Base-by-base conservation (phyloP, 2,888 invertebrate species). In the Aphrophora alni region DNA sequence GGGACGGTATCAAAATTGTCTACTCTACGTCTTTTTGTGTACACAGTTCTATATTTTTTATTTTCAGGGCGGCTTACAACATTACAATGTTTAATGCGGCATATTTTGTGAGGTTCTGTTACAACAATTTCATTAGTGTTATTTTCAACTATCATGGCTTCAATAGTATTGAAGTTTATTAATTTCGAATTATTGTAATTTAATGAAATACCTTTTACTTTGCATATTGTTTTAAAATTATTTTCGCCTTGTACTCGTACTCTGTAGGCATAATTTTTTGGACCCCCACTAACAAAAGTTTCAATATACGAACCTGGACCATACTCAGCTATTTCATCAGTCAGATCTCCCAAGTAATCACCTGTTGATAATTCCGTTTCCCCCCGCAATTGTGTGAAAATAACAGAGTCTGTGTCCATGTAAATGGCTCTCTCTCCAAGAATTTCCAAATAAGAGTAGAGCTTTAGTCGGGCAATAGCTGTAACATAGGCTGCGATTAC, bases 401-500 rank as follows among this genome's bases (percentile, higher is more conserved):
- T 86, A 5, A 87, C 84, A 0, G 85, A 85, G 80, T 88, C 88
- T 0, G 88, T 88, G 74, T 88, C 87, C 73, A 83, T 87, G 82
- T 88, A 88, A 12, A 88, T 76, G 12, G 86, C 86, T 14, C 86
- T 72, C 38, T 83, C 76, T 5, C 83, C 85, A 7, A 88, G 81
- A 25, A 79, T 78, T 10, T 88, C 85, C 3, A 89, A 80, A 26
- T 86, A 86, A 2, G 78, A 75, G 79, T 87, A 87, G 0, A 88
- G 82, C 80, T 86, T 85, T 0, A 88, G 77, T 4, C 88, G 75
- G 0, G 88, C 87, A 51, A 86, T 84, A 7, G 86, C 80, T 0
- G 88, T 88, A 0, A 87, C 87, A 74, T 87, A 88, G 0, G 86
- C 85, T 0, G 88, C 88, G 5, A 89, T 85, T 12, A 86, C 85